phyloP scores from a whole-genome alignment of 2,113 vertebrate genomes.

The Tupaia chinensis region DNA sequence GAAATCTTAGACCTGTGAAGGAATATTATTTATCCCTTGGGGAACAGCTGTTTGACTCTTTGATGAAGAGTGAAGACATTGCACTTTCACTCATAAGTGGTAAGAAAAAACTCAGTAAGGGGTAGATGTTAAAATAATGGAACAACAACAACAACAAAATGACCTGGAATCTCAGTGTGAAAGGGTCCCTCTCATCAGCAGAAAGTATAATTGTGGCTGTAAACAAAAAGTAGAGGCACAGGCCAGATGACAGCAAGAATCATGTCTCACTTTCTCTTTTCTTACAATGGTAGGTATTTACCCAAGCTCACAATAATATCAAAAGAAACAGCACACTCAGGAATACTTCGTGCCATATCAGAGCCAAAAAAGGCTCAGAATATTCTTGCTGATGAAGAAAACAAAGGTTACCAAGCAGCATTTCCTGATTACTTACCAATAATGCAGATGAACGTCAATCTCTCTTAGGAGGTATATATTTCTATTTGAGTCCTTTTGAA shows the following conservation, averaged over 20 bases:
- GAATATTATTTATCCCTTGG: neutral
- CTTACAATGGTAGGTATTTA: neutral
- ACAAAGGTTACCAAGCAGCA: constrained; percentile 8
- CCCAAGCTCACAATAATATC: neutral
- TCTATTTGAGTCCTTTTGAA: neutral
- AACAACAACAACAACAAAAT: neutral
- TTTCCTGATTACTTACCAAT: constrained; percentile 74
- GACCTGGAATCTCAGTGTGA: neutral
- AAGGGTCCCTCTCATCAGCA: neutral
- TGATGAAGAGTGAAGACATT: neutral
- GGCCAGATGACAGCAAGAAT: neutral
- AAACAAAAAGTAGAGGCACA: neutral
- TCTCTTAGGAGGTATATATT: neutral
- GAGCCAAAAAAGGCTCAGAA: constrained; percentile 39
- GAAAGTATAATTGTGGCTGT: neutral
- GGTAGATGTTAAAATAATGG: neutral
- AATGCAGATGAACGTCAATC: constrained; percentile 53
- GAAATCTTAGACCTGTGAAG: neutral
- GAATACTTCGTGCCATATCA: neutral
- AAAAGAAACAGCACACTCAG: constrained; percentile 36
- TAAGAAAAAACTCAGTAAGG: neutral
- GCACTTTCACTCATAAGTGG: neutral
- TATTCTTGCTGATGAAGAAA: constrained; percentile 53
- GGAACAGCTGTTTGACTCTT: neutral
- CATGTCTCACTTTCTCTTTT: neutral